Evolutionary conservation across 2,797 vertebrate species (phyloP).

Genomic region (Champsocephalus gunnari): DNA sequence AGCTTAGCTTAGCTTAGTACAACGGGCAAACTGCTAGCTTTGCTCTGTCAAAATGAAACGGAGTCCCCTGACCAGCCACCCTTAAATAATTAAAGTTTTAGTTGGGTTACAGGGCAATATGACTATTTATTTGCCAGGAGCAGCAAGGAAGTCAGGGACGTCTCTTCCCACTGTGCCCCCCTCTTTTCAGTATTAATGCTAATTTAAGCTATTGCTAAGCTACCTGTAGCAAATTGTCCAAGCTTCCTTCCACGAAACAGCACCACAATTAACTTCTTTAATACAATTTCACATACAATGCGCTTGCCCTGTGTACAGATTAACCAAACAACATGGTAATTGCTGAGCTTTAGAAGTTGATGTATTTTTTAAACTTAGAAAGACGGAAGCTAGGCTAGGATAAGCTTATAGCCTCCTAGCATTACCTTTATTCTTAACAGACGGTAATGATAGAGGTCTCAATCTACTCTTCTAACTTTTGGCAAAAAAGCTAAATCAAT

Average conservation of each 20-base stretch:
- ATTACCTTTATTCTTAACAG: background rate
- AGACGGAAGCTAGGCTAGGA: background rate
- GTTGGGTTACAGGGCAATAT: background rate
- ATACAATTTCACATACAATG: no score
- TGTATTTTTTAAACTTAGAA: background rate
- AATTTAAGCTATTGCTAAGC: background rate
- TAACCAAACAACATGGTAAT: background rate
- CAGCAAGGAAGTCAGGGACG: background rate
- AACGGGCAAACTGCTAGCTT: background rate
- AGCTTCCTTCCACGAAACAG: background rate
- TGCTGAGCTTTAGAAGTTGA: background rate
- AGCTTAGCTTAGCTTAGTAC: conserved; percentile 2
- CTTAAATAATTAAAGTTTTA: background rate
- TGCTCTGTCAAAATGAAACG: background rate
- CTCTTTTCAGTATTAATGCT: background rate
- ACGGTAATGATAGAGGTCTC: background rate
- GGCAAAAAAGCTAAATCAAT: background rate
- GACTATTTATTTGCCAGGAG: background rate
- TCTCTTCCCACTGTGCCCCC: background rate
- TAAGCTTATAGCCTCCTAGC: background rate
- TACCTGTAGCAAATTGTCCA: background rate
- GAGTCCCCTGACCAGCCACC: background rate
- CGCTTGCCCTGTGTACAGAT: background rate
- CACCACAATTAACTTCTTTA: background rate
- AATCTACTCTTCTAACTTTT: background rate